Evolutionary conservation across 1,140 invertebrate species (phyloP).

Genomic region (Panagrolaimus sp.): DNA sequence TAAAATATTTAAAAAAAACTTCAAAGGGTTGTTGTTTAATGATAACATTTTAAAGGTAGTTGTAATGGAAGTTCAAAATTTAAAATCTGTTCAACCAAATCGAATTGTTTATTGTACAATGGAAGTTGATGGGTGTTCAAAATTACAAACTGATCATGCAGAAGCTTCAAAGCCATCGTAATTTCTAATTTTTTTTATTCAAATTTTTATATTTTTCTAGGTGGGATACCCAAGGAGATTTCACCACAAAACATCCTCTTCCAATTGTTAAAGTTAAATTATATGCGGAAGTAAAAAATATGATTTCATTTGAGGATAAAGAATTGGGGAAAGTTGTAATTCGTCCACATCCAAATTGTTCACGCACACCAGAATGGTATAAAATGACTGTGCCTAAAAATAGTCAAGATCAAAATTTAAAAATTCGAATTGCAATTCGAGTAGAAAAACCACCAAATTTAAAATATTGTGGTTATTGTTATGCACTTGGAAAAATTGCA

Average conservation of each 20-base stretch:
- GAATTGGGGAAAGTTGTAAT: constrained; percentile 60
- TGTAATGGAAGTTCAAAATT: constrained; percentile 95
- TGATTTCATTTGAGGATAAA: constrained; percentile 95
- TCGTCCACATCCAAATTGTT: constrained; percentile 61
- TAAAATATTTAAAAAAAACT: constrained; percentile 21
- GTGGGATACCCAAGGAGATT: constrained; percentile 80
- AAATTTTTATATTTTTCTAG: constrained; percentile 41
- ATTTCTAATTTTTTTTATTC: constrained; percentile 3
- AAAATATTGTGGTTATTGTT: constrained; percentile 91
- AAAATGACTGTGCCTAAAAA: constrained; percentile 91
- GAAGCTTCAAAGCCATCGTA: constrained; percentile 84
- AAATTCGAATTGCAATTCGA: constrained; percentile 91
- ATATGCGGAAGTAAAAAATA: constrained; percentile 86
- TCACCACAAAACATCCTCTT: constrained; percentile 90
- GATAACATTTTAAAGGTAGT: constrained; percentile 68
- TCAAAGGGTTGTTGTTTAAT: not conserved
- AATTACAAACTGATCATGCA: constrained; percentile 96
- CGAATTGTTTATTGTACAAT: constrained; percentile 99
- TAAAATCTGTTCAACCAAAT: constrained; percentile 90
- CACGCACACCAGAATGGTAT: constrained; percentile 81
- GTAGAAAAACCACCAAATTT: constrained; percentile 97
- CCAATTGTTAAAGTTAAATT: constrained; percentile 86
- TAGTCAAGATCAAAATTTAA: constrained; percentile 83
- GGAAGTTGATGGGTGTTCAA: constrained; percentile 93
- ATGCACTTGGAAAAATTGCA: constrained; percentile 87